Conservation (phyloP, 2,888 invertebrate genomes). For the Eupsilia transversa region DNA sequence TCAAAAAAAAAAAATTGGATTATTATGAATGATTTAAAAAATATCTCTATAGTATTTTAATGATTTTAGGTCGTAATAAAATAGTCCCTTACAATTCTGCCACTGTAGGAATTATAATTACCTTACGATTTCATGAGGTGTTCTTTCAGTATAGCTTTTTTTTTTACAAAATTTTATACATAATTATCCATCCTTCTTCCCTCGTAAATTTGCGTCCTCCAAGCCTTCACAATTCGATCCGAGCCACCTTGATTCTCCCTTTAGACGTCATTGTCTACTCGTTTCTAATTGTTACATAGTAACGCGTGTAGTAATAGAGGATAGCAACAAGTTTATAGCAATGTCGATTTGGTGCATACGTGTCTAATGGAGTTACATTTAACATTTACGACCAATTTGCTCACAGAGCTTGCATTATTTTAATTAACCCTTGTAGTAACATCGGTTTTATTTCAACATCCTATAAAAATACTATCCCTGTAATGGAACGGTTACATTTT, state of each 20-base stretch:
- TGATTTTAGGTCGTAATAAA: slow-evolving; percentile 47
- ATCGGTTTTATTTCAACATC: slow-evolving; percentile 67
- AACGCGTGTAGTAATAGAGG: slow-evolving; percentile 64
- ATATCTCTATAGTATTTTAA: slow-evolving; percentile 33
- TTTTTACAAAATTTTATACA: slow-evolving; percentile 45
- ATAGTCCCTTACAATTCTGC: slow-evolving; percentile 27
- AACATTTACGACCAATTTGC: slow-evolving; percentile 57
- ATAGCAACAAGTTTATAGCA: slow-evolving; percentile 63
- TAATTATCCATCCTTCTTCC: slow-evolving; percentile 44
- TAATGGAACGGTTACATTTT: slow-evolving; percentile 75
- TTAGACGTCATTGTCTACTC: slow-evolving; percentile 59
- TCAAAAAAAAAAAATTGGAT: slow-evolving; percentile 53
- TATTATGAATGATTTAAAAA: slow-evolving; percentile 46
- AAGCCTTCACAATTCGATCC: slow-evolving; percentile 38
- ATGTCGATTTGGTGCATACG: slow-evolving; percentile 60
- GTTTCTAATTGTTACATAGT: slow-evolving; percentile 63
- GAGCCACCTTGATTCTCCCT: slow-evolving; percentile 40
- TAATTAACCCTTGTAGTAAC: slow-evolving; percentile 49
- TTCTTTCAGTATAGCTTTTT: slow-evolving; percentile 18
- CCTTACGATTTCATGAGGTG: slow-evolving; percentile 24
- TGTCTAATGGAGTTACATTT: slow-evolving; percentile 59
- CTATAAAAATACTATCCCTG: slow-evolving; percentile 80
- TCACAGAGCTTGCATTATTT: slow-evolving; percentile 51
- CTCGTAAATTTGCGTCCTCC: slow-evolving; percentile 42
- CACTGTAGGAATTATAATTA: slow-evolving; percentile 29